Percentiles rank a stretch among this genome's conserved stretches.
Conservation (phyloP, 2,113 vertebrate species). For the Synodontis membranacea region DNA sequence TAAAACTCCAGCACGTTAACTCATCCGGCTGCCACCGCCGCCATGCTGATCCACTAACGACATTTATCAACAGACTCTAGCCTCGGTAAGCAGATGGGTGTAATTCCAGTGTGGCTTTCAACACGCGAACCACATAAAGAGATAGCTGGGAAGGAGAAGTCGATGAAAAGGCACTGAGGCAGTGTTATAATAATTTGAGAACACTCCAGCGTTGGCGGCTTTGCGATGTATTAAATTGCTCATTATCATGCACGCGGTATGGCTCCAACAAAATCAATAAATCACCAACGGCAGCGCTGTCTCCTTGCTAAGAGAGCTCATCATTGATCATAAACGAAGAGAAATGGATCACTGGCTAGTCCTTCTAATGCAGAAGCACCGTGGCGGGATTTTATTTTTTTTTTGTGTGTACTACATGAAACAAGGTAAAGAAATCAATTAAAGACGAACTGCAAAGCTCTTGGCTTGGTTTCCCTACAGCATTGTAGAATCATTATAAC, state of each 20-base stretch:
- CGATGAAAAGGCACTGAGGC: slow-evolving; percentile 37
- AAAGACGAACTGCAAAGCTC: slow-evolving; percentile 1
- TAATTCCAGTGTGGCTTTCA: slow-evolving; percentile 45
- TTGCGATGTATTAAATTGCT: slow-evolving; percentile 60
- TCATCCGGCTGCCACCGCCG: slow-evolving; percentile 7
- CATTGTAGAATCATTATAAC: slow-evolving; percentile 5
- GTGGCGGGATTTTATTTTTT: neutral
- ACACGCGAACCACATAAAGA: slow-evolving; percentile 43
- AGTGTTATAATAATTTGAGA: slow-evolving; percentile 53
- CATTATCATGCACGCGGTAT: slow-evolving; percentile 69
- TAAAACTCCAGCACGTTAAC: neutral
- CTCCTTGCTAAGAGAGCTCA: slow-evolving; percentile 58
- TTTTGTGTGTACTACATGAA: neutral
- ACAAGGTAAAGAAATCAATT: slow-evolving; percentile 27
- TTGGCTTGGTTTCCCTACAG: neutral
- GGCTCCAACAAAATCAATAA: slow-evolving; percentile 63
- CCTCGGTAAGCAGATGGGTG: slow-evolving; percentile 22
- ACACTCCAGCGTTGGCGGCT: slow-evolving; percentile 63
- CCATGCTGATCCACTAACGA: slow-evolving; percentile 35
- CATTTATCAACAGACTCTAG: slow-evolving; percentile 12
- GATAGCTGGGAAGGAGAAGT: slow-evolving; percentile 40
- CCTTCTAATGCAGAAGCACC: slow-evolving; percentile 31
- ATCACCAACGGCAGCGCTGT: slow-evolving; percentile 63
- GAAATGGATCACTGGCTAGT: slow-evolving; percentile 59
- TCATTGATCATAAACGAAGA: slow-evolving; percentile 67